Conservation (phyloP, 1,140 invertebrate genomes). For the Limonius californicus region DNA sequence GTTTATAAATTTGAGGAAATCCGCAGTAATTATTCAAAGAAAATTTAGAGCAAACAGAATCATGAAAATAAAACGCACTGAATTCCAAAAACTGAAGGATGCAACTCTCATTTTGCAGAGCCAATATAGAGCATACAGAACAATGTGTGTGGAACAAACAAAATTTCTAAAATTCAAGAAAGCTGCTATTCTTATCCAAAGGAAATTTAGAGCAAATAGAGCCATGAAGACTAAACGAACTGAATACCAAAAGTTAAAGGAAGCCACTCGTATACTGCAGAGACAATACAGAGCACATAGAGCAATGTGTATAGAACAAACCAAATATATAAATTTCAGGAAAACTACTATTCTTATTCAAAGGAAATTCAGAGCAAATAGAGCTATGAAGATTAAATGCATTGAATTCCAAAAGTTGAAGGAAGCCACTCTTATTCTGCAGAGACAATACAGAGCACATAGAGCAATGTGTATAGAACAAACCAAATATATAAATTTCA, state of each 20-base stretch:
- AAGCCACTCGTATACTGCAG: constrained; percentile 44
- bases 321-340: constrained; percentile 38
- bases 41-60: constrained; percentile 46
- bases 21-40: constrained; percentile 29
- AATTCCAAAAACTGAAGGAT: constrained; percentile 30
- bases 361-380: constrained; percentile 23
- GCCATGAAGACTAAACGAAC: constrained; percentile 33
- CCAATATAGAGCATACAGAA: constrained; percentile 32
- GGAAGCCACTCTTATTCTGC: constrained; percentile 31
- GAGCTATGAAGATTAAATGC: constrained; percentile 17
- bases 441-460: constrained; percentile 34
- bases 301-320: constrained; percentile 28
- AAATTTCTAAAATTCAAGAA: constrained; percentile 25
- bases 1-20: constrained; percentile 25
- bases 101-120: constrained; percentile 33
- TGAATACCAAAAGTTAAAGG: constrained; percentile 33
- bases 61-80: constrained; percentile 20
- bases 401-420: constrained; percentile 28
- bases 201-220: constrained; percentile 29
- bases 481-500: constrained; percentile 36
- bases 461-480: constrained; percentile 23
- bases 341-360: constrained; percentile 27
- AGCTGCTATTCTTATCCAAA: constrained; percentile 31
- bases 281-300: constrained; percentile 39
- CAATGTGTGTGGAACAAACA: constrained; percentile 26